phyloP scores from a whole-genome alignment of 2,888 invertebrate genomes.

The Athetis lepigone region DNA sequence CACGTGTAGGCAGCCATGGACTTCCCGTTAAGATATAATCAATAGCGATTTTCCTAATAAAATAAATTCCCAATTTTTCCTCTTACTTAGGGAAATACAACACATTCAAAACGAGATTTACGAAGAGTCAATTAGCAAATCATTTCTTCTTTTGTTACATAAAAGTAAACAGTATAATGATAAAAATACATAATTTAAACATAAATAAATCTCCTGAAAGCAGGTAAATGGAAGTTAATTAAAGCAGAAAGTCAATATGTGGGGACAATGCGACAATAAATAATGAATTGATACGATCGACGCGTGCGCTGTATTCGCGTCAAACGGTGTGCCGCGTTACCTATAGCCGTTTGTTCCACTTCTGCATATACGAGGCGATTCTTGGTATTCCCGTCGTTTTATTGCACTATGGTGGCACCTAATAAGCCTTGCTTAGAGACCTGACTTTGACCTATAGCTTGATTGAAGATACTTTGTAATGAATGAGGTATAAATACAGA shows the following conservation, averaged over 20 bases:
- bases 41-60: not conserved
- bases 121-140: not conserved
- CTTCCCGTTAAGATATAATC: not conserved
- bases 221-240: slow-evolving; percentile 63
- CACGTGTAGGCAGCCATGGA: slow-evolving; percentile 14
- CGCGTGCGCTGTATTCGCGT: slow-evolving; percentile 71
- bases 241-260: slow-evolving; percentile 65
- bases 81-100: not conserved
- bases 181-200: slow-evolving; percentile 7
- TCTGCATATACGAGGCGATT: slow-evolving; percentile 43
- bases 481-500: slow-evolving; percentile 1
- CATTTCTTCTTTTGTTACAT: not conserved
- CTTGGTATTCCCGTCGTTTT: slow-evolving; percentile 42
- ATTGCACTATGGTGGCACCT: slow-evolving; percentile 22
- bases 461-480: slow-evolving; percentile 1
- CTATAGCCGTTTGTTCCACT: slow-evolving; percentile 35
- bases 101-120: not conserved
- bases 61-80: not conserved
- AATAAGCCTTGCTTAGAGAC: slow-evolving; percentile 1
- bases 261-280: slow-evolving; percentile 76
- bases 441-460: not conserved
- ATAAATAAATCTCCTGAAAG: slow-evolving; percentile 22
- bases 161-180: not conserved
- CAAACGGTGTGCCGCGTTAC: slow-evolving; percentile 58
- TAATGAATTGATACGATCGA: slow-evolving; percentile 71